Base-by-base conservation (phyloP, 2,888 invertebrate species). In the Alloscopus bannaensis region DNA sequence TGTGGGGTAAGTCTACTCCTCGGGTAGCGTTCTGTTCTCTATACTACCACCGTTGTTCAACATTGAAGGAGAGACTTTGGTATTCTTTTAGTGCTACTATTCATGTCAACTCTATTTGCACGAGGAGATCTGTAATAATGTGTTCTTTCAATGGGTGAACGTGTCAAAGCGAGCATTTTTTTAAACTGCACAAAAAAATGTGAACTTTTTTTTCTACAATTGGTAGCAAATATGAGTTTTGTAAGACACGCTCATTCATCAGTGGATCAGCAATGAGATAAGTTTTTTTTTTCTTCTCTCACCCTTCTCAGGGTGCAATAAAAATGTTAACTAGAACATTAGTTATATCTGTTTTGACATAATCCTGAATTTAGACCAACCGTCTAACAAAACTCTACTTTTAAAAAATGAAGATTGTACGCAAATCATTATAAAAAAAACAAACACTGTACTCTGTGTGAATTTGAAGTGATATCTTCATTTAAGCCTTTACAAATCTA, bases 291-390 rank as follows among this genome's bases (percentile, higher is more conserved):
- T 8, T 36, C 13, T 36, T n/a, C n/a, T 45, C 18, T n/a, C 45
- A 45, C 8, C 8, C 36, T 36, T 36, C 13, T 36, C 18, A 55
- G 11, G 8, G 13, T 55, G 55, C 55, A 55, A 1, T 16, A 55
- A 26, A 55, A 55, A n/a, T n/a, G n/a, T n/a, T 55, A 55, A 55
- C 13, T 8, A 42, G 18, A 45, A 45, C 8, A n/a, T 45, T 45
- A 8, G 36, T 52, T 28, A 26, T 18, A 26, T 57, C 31, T 57
- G 24, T 55, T 55, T 55, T 55, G 55, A 55, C 55, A 55, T 55
- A 50, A 20, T 18, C 22, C 20, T 3, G 26, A 57, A 57, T 57
- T 57, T 28, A 29, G 57, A 57, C 31, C 29, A 57, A 57, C 29
- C n/a, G 26, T 28, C 29, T 28, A 28, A 24, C 16, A 3, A 4